phyloP scores from a whole-genome alignment of 2,797 vertebrate genomes.

The Enteromius mattozi region DNA sequence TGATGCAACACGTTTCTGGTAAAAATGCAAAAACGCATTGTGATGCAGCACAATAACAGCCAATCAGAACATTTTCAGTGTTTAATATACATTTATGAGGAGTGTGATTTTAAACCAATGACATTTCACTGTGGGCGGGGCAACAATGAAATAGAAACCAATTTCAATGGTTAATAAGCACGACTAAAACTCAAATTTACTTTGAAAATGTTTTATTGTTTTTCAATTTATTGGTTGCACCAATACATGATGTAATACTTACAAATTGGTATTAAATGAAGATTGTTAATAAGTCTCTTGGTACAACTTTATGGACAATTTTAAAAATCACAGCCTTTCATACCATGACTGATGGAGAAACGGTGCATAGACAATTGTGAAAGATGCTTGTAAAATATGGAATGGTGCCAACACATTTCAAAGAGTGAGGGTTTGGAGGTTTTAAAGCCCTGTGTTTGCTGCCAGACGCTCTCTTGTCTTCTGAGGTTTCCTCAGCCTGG shows the following conservation, averaged over 20 bases:
- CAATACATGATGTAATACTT: neutral
- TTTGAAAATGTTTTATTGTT: neutral
- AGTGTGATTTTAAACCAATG: slow-evolving; percentile 3
- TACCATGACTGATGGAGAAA: slow-evolving; percentile 69
- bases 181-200: neutral
- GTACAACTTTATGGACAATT: slow-evolving; percentile 36
- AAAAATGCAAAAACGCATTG: neutral
- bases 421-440: slow-evolving; percentile 74
- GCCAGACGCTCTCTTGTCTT: slow-evolving; percentile 66
- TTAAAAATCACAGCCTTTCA: slow-evolving; percentile 50
- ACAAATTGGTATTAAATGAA: neutral
- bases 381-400: slow-evolving; percentile 72
- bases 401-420: slow-evolving; percentile 76
- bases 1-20: neutral
- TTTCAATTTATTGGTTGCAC: neutral
- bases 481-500: slow-evolving; percentile 72
- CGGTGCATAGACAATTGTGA: slow-evolving; percentile 77
- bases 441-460: slow-evolving; percentile 76
- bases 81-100: neutral
- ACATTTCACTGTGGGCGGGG: neutral
- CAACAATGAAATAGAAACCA: neutral
- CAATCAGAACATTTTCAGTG: neutral
- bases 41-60: neutral
- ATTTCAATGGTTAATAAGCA: neutral
- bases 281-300: neutral